A percentile compares a stretch with the other conserved stretches of the same genome.
Conservation (phyloP, 2,888 invertebrate species). For the Alcis repandata region DNA sequence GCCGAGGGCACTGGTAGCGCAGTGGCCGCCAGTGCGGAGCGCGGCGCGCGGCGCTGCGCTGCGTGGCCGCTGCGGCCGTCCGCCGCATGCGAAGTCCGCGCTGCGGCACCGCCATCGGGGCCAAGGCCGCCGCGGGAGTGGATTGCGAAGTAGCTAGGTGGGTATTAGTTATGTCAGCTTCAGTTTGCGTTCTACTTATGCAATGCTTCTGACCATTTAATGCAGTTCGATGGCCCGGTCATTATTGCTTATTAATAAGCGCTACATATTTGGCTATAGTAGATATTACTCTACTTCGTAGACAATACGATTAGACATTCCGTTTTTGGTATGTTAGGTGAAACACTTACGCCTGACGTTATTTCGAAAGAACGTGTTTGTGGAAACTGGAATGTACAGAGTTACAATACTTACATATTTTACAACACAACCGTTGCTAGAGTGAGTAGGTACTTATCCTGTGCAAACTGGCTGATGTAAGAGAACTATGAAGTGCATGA, state of each 20-base stretch:
- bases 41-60: constrained; percentile 43
- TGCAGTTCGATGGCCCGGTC: constrained; percentile 78
- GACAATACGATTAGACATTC: constrained; percentile 10
- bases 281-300: constrained; percentile 4
- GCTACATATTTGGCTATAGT: constrained; percentile 27
- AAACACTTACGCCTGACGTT: constrained; percentile 9
- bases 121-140: constrained; percentile 73
- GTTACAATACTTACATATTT: not conserved
- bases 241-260: constrained; percentile 48
- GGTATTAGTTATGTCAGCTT: constrained; percentile 82
- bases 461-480: not conserved
- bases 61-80: constrained; percentile 17
- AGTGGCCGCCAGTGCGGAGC: constrained; percentile 28
- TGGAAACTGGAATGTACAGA: constrained; percentile 3
- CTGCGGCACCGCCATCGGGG: constrained; percentile 66
- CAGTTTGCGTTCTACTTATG: constrained; percentile 85
- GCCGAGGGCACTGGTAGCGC: constrained; percentile 56
- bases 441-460: not conserved
- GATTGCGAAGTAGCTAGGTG: constrained; percentile 72
- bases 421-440: not conserved
- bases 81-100: constrained; percentile 48
- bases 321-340: constrained; percentile 21
- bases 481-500: not conserved
- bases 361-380: constrained; percentile 11
- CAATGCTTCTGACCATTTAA: constrained; percentile 75